A percentile compares a stretch with the other conserved stretches of the same genome.
These are phyloP conservation scores for Oopsacas minuta DNA, from an alignment of 37 sponge, comb jelly and placozoan species.

Conservation along the genomic window DNA sequence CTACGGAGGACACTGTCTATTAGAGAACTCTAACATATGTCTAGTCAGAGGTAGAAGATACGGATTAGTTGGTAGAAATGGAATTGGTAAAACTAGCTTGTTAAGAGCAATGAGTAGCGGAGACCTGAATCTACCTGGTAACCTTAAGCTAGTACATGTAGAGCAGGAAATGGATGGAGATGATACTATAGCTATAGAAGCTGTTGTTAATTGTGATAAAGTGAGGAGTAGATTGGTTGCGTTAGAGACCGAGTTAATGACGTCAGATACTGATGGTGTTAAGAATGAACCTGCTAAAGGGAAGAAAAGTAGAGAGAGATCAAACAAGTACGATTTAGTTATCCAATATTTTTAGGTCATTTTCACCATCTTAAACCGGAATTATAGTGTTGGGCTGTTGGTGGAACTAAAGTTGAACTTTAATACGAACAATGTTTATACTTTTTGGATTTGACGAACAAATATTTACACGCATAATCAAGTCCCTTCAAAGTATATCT, in stretches of 20 bases:
- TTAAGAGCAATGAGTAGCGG: conserved; percentile 45
- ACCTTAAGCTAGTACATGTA: conserved; percentile 59
- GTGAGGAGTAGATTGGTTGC: conserved; percentile 40
- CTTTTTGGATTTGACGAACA: too few species aligned
- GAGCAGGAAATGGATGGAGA: conserved; percentile 69
- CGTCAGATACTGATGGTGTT: background rate
- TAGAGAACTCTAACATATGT: conserved; percentile 35
- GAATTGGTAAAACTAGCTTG: conserved; percentile 68
- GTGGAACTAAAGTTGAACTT: too few species aligned
- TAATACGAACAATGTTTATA: too few species aligned
- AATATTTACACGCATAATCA: too few species aligned
- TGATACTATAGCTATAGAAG: conserved; percentile 55
- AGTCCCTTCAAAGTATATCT: too few species aligned
- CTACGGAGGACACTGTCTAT: conserved; percentile 25
- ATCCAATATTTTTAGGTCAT: too few species aligned
- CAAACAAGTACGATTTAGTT: background rate
- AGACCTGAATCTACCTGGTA: conserved; percentile 46
- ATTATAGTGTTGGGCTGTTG: too few species aligned
- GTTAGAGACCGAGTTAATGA: conserved; percentile 33
- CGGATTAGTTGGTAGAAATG: conserved; percentile 86
- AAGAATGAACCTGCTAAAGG: background rate
- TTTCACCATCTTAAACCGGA: too few species aligned
- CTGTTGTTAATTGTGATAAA: conserved; percentile 64
- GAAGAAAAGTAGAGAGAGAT: background rate
- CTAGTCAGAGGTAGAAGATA: conserved; percentile 39